Base-by-base conservation (phyloP, 2,888 invertebrate genomes). In the Orthonevra nobilis region DNA sequence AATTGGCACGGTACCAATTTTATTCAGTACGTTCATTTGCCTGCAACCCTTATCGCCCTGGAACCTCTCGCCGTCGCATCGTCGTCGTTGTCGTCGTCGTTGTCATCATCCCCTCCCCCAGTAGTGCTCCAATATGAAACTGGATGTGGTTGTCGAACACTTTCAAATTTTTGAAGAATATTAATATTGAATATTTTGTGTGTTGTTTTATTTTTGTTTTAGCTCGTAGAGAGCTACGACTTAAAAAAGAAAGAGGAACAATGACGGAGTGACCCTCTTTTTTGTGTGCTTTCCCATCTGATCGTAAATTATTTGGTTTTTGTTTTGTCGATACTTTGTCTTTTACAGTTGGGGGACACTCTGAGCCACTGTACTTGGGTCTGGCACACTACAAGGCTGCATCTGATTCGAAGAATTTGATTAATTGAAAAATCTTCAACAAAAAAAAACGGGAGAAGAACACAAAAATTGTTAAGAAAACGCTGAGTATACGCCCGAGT, bases 61-160 rank as follows among this genome's bases (percentile, higher is more conserved):
- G 34, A 23, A 23, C 23, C 3, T 4, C n/a, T n/a, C n/a, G n/a
- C n/a, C n/a, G n/a, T n/a, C n/a, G n/a, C n/a, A 23, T 23, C 23
- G 3, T 23, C 23, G 5, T 23, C 44, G 42, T 3, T 2, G 61
- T 61, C 38, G 12, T 46, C 46, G 36, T 32, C 34, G 30, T 23
- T 9, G 20, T 34, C 36, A 15, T 44, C 20, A 6, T 19, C 19
- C 9, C 5, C 14, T 36, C 5, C 2, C 14, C 14, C 7, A 4
- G 4, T n/a, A 28, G n/a, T 4, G 46, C 15, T 32, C 19, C 12
- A 12, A 42, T 17, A 26, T 46, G 42, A 30, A 52, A 48, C 50
- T 52, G 46, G 64, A 64, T 64, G 77, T 70, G 69, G 75, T 75
- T 77, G 77, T 77, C 77, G 77, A 77, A 77, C 77, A 66, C 64